These are phyloP conservation scores for Nylanderia fulva DNA, from an alignment of 1,140 invertebrate species.

Conservation along the genomic window DNA sequence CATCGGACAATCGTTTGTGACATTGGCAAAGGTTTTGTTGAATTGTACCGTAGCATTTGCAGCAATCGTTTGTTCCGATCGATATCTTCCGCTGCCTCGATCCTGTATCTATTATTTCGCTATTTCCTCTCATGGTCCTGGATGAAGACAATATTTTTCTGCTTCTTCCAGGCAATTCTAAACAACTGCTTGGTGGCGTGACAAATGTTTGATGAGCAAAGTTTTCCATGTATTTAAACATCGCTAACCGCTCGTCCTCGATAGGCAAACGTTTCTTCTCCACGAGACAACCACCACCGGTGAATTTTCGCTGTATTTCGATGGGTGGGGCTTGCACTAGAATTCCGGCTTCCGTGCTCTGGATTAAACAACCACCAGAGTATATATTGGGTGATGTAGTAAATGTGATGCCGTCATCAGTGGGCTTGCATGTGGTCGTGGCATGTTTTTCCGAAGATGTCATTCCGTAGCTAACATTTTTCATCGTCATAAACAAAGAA, in stretches of 20 bases:
- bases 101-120: background rate
- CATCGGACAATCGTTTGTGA: background rate
- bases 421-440: conserved; percentile 74
- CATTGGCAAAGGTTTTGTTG: conserved; percentile 57
- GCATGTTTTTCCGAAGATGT: conserved; percentile 70
- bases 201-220: conserved; percentile 35
- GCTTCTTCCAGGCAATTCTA: conserved; percentile 79
- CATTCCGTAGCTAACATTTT: conserved; percentile 10
- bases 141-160: conserved; percentile 31
- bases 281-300: conserved; percentile 73
- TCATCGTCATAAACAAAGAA: background rate
- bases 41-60: conserved; percentile 37
- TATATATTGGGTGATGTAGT: conserved; percentile 76
- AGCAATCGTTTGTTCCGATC: conserved; percentile 12
- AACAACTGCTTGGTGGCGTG: conserved; percentile 78
- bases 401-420: conserved; percentile 79
- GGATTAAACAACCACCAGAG: conserved; percentile 77
- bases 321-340: conserved; percentile 73
- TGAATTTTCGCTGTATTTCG: conserved; percentile 78
- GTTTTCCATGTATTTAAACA: background rate
- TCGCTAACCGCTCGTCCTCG: conserved; percentile 44
- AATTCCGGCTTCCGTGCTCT: conserved; percentile 74
- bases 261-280: conserved; percentile 69
- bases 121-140: background rate
- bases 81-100: background rate